Conservation (phyloP, 2,113 vertebrate species). For the Microtus pennsylvanicus region DNA sequence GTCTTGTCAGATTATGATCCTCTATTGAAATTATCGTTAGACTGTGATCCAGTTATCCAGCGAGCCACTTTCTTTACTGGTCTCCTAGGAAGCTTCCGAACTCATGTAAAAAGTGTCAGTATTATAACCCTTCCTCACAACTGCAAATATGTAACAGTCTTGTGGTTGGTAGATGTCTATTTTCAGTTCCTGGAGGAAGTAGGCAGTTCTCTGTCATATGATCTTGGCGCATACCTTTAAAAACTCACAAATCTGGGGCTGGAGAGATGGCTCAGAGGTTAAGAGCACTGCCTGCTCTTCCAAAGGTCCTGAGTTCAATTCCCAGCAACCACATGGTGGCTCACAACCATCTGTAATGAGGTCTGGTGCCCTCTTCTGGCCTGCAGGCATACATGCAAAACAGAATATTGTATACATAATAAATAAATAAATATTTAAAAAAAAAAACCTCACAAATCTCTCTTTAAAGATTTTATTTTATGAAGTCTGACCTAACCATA, state of each 20-base stretch:
- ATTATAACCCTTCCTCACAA: not conserved
- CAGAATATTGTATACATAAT: too few species aligned
- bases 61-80: not conserved
- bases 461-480: not conserved
- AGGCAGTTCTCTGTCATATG: not conserved
- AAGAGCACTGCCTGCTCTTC: too few species aligned
- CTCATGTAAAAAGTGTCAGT: not conserved
- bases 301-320: too few species aligned
- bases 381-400: too few species aligned
- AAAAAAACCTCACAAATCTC: not conserved
- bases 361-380: too few species aligned
- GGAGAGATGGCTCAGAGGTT: too few species aligned
- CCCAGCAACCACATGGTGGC: too few species aligned
- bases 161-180: not conserved
- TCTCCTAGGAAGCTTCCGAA: not conserved
- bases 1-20: not conserved
- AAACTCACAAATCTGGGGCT: not conserved
- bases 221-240: not conserved
- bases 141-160: not conserved
- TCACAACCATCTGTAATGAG: too few species aligned
- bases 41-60: not conserved
- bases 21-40: too few species aligned
- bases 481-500: not conserved
- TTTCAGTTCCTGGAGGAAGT: not conserved
- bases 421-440: too few species aligned